Base-by-base conservation (phyloP, 2,797 vertebrate genomes). In the Zenarchopterus dispar region DNA sequence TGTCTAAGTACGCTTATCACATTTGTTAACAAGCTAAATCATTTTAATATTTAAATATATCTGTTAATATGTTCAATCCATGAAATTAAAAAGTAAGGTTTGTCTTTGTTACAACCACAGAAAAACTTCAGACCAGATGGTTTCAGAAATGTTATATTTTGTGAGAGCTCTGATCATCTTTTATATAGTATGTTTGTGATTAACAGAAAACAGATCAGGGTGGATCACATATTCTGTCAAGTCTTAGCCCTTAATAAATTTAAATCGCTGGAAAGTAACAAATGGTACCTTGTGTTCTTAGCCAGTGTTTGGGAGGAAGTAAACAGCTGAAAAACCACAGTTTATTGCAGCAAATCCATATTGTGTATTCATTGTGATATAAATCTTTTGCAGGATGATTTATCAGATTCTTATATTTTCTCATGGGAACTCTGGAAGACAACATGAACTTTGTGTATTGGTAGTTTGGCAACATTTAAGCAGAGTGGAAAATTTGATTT, bases 311-410 rank as follows among this genome's bases (percentile, higher is more conserved):
- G 13, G 67, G 26, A 24, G n/a, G 41, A 46, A 28, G 18, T 24
- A 48, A 58, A 53, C 18, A 47, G 42, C 52, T 50, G 21, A n/a
- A 43, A 71, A 61, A 43, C 21, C 43, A 24, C 36, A 21, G 6
- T 54, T 59, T 70, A 60, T 10, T 56, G 43, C 46, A 22, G 9
- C 13, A 8, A 47, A 46, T 55, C 13, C 49, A 56, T 41, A 24
- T 21, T 4, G 0, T 9, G 48, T 22, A 51, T 46, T 36, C 21
- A 18, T 5, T 44, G 16, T 18, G 33, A 48, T 39, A 10, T 23
- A 51, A 54, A 50, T n/a, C 0, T 11, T 54, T 59, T 63, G 5
- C 8, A 42, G 16, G 42, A 51, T 41, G 16, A 62, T 64, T 42
- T 13, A 56, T 70, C 10, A 23, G 43, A 51, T 44, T 21, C 15